phyloP scores from a whole-genome alignment of 1,140 invertebrate species.

The Dendroctonus valens region DNA sequence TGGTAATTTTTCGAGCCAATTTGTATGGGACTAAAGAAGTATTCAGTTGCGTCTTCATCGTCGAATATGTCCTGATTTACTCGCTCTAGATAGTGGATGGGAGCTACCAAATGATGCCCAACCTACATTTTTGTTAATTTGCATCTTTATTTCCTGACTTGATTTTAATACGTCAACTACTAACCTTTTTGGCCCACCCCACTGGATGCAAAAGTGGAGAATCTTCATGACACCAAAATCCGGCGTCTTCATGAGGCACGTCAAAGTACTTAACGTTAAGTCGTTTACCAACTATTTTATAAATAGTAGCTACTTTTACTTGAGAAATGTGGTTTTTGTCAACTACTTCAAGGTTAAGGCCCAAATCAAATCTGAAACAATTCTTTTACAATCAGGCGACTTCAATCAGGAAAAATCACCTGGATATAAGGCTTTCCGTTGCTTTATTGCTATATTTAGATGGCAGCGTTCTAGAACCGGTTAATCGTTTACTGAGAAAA shows the following conservation, averaged over 20 bases:
- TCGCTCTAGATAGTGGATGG: slow-evolving; percentile 71
- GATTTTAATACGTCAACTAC: not conserved
- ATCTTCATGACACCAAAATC: slow-evolving; percentile 96
- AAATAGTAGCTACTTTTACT: slow-evolving; percentile 82
- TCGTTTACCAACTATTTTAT: slow-evolving; percentile 87
- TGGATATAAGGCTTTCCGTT: slow-evolving; percentile 76
- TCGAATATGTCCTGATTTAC: slow-evolving; percentile 56
- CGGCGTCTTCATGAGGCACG: slow-evolving; percentile 70
- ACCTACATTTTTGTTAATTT: too few relatives aligned
- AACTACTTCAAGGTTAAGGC: slow-evolving; percentile 88
- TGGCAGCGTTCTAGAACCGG: slow-evolving; percentile 86
- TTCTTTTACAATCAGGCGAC: not conserved
- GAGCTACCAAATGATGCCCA: slow-evolving; percentile 84
- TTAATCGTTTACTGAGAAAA: slow-evolving; percentile 85
- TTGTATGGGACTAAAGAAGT: slow-evolving; percentile 64
- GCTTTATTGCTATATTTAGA: slow-evolving; percentile 89
- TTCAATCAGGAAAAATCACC: slow-evolving; percentile 12
- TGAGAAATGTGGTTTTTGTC: slow-evolving; percentile 94
- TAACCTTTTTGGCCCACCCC: slow-evolving; percentile 79
- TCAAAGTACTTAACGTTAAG: slow-evolving; percentile 90
- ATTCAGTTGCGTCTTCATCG: slow-evolving; percentile 72
- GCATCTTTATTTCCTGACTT: not conserved
- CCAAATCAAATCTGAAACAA: slow-evolving; percentile 64
- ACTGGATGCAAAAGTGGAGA: slow-evolving; percentile 92
- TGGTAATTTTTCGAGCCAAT: slow-evolving; percentile 42